A percentile compares a stretch with the other conserved stretches of the same genome.
These are phyloP conservation scores for Micrasema longulum DNA, from an alignment of 1,140 invertebrate genomes.

Conservation along the genomic window DNA sequence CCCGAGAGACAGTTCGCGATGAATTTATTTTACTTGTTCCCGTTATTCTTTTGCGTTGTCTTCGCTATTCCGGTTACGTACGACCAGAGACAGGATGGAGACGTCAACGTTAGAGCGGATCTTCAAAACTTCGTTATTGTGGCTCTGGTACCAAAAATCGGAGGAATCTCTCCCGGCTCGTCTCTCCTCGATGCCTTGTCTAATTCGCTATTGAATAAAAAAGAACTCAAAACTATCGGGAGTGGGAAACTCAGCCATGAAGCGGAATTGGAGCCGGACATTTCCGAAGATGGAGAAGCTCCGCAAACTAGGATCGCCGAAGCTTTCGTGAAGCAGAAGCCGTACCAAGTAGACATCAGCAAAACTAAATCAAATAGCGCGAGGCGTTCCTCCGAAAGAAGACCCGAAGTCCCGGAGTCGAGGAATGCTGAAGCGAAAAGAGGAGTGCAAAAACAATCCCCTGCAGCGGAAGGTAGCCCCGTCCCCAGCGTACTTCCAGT, in stretches of 20 bases:
- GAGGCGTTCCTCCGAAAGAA: slow-evolving; percentile 27
- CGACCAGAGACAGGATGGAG: slow-evolving; percentile 74
- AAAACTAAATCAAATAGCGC: slow-evolving; percentile 49
- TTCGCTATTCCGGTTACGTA: slow-evolving; percentile 73
- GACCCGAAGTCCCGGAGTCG: slow-evolving; percentile 27
- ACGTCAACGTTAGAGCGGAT: slow-evolving; percentile 73
- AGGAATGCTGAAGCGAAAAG: slow-evolving; percentile 9
- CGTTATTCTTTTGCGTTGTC: slow-evolving; percentile 38
- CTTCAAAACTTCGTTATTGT: slow-evolving; percentile 74
- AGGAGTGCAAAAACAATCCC: not conserved
- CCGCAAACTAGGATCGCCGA: slow-evolving; percentile 59
- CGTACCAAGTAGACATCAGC: slow-evolving; percentile 69
- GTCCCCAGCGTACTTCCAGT: slow-evolving; percentile 49
- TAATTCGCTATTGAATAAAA: slow-evolving; percentile 55
- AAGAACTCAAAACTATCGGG: slow-evolving; percentile 39
- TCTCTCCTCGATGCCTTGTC: slow-evolving; percentile 63
- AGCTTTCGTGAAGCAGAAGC: slow-evolving; percentile 66
- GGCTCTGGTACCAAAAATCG: slow-evolving; percentile 68
- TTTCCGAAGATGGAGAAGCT: slow-evolving; percentile 57
- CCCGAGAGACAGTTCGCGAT: not conserved
- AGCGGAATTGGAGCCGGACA: slow-evolving; percentile 56
- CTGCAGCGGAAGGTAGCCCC: slow-evolving; percentile 39
- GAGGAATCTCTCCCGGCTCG: slow-evolving; percentile 56
- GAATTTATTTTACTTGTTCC: slow-evolving; percentile 35
- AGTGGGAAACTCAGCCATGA: slow-evolving; percentile 11